Base-by-base conservation (phyloP, 2,113 vertebrate species). In the Macaca nemestrina region DNA sequence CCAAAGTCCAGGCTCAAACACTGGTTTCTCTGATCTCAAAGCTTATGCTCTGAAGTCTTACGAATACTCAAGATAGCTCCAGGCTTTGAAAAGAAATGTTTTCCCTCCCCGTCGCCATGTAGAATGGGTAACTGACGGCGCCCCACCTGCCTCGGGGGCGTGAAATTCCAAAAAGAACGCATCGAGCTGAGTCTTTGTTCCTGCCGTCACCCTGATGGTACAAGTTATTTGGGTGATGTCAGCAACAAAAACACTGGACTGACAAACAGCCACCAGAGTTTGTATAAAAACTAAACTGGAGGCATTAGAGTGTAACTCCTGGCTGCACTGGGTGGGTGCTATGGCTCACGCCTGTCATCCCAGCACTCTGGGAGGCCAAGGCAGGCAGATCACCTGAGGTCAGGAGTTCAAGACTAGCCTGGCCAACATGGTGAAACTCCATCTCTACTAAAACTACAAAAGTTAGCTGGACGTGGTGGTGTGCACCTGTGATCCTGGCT, bases 61-160 rank as follows among this genome's bases (percentile, higher is more conserved):
- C 0, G 16, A 35, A 32, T 32, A n/a, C 67, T 68, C 67, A 68
- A n/a, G 67, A 35, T 68, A 35, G 13, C 67, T 17, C 6, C 32
- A n/a, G 67, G 16, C 1, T 16, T 35, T 68, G 67, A 68, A n/a
- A n/a, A 32, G 32, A 68, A n/a, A 68, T n/a, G 16, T 68, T 68
- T 68, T 35, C 32, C 32, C 67, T 35, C 14, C 67, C 32, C 0
- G 2, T 68, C 0, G 16, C 32, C 14, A 0, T n/a, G 67, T 3
- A 6, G 32, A 68, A 32, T 2, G 6, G 32, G 67, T 32, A 18
- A 32, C 32, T 35, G 67, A 16, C 67, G 1, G 12, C 2, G 3
- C 32, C 16, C 32, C 32, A 35, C 32, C 67, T n/a, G 16, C 35
- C 67, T 3, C 17, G 67, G 14, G 32, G 35, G 2, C 17, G 6